These are phyloP conservation scores for Lamellibrachia columna DNA, from an alignment of 2,888 invertebrate species.

Conservation along the genomic window DNA sequence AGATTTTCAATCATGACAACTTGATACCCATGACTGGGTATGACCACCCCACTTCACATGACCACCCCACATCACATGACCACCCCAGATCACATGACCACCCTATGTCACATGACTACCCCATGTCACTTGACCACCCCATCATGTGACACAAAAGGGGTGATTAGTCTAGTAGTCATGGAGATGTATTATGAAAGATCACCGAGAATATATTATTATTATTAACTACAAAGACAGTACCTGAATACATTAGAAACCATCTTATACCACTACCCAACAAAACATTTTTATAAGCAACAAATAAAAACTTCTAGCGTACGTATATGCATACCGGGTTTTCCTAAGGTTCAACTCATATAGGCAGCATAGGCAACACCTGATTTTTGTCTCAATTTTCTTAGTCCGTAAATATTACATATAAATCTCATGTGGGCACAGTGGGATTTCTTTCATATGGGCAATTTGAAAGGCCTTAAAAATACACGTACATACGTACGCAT, in stretches of 20 bases:
- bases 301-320: not conserved
- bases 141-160: not conserved
- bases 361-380: too few relatives aligned
- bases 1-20: too few relatives aligned
- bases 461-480: too few relatives aligned
- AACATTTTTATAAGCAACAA: not conserved
- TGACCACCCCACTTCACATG: not conserved
- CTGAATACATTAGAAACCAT: not conserved
- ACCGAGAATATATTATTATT: not conserved
- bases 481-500: too few relatives aligned
- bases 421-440: too few relatives aligned
- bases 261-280: not conserved
- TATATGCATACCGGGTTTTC: too few relatives aligned
- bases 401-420: too few relatives aligned
- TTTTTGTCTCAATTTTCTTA: too few relatives aligned
- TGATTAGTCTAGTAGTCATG: not conserved
- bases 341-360: too few relatives aligned
- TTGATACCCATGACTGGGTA: too few relatives aligned
- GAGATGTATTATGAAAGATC: not conserved
- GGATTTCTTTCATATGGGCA: too few relatives aligned
- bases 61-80: not conserved
- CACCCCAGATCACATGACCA: not conserved
- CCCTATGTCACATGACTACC: not conserved
- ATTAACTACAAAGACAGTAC: not conserved
- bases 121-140: not conserved